These are phyloP conservation scores for Folsomia candida DNA, from an alignment of 2,888 invertebrate species.

Conservation along the genomic window DNA sequence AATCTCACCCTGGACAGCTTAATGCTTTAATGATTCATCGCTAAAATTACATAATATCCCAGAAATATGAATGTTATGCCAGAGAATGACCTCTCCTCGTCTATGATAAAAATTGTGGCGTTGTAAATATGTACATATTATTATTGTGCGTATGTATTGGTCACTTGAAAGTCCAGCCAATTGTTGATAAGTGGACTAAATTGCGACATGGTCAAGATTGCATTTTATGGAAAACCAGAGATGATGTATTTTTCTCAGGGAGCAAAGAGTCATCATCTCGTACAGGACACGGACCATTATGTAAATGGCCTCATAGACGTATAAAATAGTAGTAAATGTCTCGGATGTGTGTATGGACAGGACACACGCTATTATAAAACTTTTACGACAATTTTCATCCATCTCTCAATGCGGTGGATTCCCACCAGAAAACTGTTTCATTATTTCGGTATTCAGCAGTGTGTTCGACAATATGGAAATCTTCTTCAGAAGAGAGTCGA, in stretches of 20 bases:
- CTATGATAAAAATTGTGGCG: not conserved
- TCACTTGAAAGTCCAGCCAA: not conserved
- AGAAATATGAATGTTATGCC: not conserved
- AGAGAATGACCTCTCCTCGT: not conserved
- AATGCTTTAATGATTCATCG: not conserved
- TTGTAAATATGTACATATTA: too few species aligned
- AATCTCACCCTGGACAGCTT: not conserved
- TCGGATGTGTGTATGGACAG: not conserved
- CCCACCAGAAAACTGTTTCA: constrained; percentile 11
- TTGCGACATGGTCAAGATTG: not conserved
- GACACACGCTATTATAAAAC: constrained; percentile 4
- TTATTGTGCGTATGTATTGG: too few species aligned
- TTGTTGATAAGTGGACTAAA: not conserved
- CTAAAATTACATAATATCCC: not conserved
- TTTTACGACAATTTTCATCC: not conserved
- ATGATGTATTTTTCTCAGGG: not conserved
- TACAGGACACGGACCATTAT: not conserved
- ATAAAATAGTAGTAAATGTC: not conserved
- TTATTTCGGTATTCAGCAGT: not conserved
- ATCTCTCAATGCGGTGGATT: not conserved
- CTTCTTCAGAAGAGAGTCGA: not conserved
- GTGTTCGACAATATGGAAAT: not conserved
- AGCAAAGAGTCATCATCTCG: not conserved
- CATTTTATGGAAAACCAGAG: not conserved
- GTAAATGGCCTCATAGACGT: too few species aligned